Percentiles rank a stretch among this genome's conserved stretches.
These are phyloP conservation scores for Dromius quadrimaculatus DNA, from an alignment of 2,888 invertebrate genomes.

Conservation along the genomic window DNA sequence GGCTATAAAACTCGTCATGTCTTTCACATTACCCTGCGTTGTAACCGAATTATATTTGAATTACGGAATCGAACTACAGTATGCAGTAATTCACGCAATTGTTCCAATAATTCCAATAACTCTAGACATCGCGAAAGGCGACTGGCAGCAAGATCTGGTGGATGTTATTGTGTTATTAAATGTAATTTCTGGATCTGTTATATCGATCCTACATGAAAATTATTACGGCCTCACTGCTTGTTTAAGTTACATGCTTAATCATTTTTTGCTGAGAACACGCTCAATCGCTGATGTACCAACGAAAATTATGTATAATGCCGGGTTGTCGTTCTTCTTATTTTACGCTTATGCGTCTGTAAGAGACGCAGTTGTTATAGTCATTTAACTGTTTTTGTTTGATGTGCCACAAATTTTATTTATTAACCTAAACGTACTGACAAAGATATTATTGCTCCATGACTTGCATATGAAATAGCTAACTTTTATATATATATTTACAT, in stretches of 20 bases:
- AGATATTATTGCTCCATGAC: neutral
- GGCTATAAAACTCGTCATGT: constrained; percentile 58
- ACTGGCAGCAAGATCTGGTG: constrained; percentile 54
- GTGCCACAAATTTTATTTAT: constrained; percentile 4
- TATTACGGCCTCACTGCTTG: constrained; percentile 59
- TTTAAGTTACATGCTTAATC: constrained; percentile 60
- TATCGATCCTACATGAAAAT: constrained; percentile 61
- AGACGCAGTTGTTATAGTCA: constrained; percentile 22
- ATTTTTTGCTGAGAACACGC: constrained; percentile 61
- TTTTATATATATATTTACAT: constrained; percentile 39
- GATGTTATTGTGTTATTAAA: constrained; percentile 59
- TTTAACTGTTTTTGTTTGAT: neutral
- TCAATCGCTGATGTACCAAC: constrained; percentile 61
- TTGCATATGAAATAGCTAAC: constrained; percentile 29
- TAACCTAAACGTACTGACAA: neutral
- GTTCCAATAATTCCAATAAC: constrained; percentile 58
- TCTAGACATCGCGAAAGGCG: constrained; percentile 56
- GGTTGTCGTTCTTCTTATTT: constrained; percentile 63
- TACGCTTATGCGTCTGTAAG: constrained; percentile 61
- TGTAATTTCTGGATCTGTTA: constrained; percentile 58
- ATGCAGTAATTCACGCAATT: constrained; percentile 49
- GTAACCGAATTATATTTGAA: constrained; percentile 57
- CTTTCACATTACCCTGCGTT: constrained; percentile 59
- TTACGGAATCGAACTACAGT: constrained; percentile 56
- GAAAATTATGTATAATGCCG: constrained; percentile 64